These are phyloP conservation scores for Hemaris fuciformis DNA, from an alignment of 2,888 invertebrate species.

Conservation along the genomic window DNA sequence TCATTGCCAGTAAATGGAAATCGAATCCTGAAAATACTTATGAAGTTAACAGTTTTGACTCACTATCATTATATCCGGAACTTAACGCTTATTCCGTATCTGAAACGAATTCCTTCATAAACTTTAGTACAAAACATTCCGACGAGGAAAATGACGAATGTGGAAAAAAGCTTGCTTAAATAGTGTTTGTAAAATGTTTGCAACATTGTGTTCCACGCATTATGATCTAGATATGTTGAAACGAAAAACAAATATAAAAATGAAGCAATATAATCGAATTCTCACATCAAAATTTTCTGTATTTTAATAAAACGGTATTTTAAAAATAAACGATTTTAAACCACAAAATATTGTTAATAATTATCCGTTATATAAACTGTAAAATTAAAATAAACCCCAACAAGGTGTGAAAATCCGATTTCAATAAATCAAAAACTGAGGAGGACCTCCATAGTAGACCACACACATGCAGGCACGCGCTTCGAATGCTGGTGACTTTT, in stretches of 20 bases:
- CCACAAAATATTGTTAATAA: not conserved
- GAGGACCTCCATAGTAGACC: constrained; percentile 83
- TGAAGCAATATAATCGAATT: too few species aligned
- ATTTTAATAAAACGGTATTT: not conserved
- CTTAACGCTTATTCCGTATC: constrained; percentile 43
- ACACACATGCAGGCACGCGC: constrained; percentile 90
- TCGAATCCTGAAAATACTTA: constrained; percentile 42
- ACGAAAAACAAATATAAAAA: too few species aligned
- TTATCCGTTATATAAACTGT: not conserved
- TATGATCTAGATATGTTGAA: too few species aligned
- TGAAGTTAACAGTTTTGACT: constrained; percentile 57
- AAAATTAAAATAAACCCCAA: constrained; percentile 42
- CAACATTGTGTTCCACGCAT: too few species aligned
- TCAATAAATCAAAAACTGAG: constrained; percentile 71
- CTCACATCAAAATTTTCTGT: too few species aligned
- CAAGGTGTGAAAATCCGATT: constrained; percentile 71
- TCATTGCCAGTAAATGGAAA: constrained; percentile 70
- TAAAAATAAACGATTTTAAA: not conserved
- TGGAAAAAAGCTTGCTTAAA: not conserved
- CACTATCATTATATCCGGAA: constrained; percentile 64
- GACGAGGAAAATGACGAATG: constrained; percentile 23
- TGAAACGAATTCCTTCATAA: constrained; percentile 41
- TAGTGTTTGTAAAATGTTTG: not conserved
- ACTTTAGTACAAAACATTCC: too few species aligned
- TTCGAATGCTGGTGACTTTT: constrained; percentile 82